Conservation (phyloP, 2,797 vertebrate genomes). For the Acanthornis magna region DNA sequence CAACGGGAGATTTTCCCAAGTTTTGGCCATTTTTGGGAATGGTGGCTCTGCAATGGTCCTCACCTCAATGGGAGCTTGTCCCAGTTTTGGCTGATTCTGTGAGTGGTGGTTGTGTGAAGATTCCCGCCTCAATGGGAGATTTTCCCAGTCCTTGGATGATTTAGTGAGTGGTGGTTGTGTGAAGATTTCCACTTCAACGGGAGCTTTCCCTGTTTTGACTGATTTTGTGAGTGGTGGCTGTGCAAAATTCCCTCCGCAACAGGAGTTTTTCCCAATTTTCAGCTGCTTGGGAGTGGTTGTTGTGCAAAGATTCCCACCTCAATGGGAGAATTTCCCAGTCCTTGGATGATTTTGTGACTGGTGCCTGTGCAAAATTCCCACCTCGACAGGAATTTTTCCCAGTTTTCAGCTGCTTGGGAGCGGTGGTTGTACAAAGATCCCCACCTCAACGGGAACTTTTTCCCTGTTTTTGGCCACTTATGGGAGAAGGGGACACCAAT, state of each 20-base stretch:
- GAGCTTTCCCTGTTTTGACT: background rate
- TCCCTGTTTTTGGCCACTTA: background rate
- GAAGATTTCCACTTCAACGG: accelerated
- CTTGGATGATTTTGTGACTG: accelerated
- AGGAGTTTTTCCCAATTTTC: accelerated
- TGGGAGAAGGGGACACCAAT: background rate
- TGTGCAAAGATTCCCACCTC: background rate
- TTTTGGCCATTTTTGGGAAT: too few species aligned
- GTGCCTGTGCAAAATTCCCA: background rate
- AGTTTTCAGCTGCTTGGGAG: accelerated
- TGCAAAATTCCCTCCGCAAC: accelerated
- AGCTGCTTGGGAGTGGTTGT: background rate
- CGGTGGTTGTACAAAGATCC: background rate
- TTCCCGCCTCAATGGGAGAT: background rate
- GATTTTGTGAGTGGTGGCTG: too few species aligned
- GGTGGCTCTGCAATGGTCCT: too few species aligned
- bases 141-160: background rate
- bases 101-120: accelerated
- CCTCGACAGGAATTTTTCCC: background rate
- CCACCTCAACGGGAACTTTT: background rate
- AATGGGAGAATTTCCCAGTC: background rate
- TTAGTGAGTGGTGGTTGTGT: background rate
- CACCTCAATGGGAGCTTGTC: too few species aligned
- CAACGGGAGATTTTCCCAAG: too few species aligned
- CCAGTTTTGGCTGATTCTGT: too few species aligned